Evolutionary conservation across 2,113 vertebrate species (phyloP).

Genomic region (Microtus richardsoni): DNA sequence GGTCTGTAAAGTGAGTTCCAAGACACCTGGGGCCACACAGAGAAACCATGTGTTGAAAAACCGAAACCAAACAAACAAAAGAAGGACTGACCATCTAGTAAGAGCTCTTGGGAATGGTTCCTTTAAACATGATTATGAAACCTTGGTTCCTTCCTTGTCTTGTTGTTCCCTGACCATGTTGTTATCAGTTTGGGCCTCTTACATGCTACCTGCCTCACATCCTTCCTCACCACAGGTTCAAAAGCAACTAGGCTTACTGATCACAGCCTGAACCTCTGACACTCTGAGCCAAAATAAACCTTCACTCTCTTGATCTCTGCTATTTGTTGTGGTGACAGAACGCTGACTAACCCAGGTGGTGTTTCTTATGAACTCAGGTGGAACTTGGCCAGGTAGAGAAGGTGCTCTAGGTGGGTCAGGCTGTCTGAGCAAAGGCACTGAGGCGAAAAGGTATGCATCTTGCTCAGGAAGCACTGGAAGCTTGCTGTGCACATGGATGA

Average conservation of each 20-base stretch:
- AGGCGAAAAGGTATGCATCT: background rate
- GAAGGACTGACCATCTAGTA: background rate
- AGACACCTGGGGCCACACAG: background rate
- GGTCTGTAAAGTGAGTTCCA: background rate
- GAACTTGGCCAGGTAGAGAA: background rate
- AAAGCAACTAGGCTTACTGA: background rate
- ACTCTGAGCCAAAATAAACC: background rate
- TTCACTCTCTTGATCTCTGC: background rate
- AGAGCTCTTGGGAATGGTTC: background rate
- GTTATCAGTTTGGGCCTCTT: background rate
- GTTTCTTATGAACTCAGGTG: constrained; percentile 29
- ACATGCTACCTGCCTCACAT: background rate
- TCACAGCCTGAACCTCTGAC: background rate
- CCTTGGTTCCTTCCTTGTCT: background rate
- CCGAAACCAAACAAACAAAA: background rate
- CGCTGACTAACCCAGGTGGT: background rate
- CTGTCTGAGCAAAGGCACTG: background rate
- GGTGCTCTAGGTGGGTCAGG: background rate
- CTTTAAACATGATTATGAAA: background rate
- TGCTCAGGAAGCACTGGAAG: background rate
- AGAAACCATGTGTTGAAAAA: background rate
- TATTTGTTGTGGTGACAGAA: background rate
- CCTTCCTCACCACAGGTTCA: background rate
- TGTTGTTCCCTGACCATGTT: background rate
- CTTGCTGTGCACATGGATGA: background rate